phyloP scores from a whole-genome alignment of 2,797 vertebrate genomes.

The Sorex maritimensis region DNA sequence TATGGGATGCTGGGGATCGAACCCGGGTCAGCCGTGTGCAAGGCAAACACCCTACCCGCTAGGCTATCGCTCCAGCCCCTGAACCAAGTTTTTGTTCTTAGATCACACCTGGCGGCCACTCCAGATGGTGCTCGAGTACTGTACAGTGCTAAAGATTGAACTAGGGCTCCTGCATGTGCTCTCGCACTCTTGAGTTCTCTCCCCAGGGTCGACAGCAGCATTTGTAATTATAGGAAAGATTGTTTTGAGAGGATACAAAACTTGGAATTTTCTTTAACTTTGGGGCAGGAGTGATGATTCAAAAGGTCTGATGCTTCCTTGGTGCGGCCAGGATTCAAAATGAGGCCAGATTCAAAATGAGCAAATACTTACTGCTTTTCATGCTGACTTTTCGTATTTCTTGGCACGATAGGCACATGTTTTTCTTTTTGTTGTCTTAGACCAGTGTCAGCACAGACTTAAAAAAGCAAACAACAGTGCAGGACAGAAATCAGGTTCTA shows the following conservation, averaged over 20 bases:
- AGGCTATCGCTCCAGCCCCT: too few relatives aligned
- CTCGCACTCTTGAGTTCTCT: too few relatives aligned
- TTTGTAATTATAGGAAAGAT: not conserved
- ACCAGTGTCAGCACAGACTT: not conserved
- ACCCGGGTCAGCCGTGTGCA: too few relatives aligned
- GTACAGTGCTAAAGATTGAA: too few relatives aligned
- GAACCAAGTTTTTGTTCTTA: too few relatives aligned
- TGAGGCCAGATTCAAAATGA: not conserved
- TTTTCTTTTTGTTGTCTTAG: not conserved
- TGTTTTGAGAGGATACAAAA: constrained; percentile 15
- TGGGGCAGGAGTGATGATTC: not conserved
- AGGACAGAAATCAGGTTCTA: not conserved
- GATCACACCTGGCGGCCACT: too few relatives aligned
- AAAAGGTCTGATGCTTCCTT: too few relatives aligned
- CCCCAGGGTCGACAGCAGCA: too few relatives aligned
- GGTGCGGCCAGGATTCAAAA: not conserved
- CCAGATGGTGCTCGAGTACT: too few relatives aligned
- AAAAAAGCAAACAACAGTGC: not conserved
- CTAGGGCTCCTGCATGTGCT: too few relatives aligned
- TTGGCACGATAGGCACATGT: not conserved
- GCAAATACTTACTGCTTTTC: not conserved
- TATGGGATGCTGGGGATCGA: too few relatives aligned
- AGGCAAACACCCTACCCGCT: too few relatives aligned
- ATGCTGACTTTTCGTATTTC: not conserved
- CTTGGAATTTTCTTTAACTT: constrained; percentile 45